These are phyloP conservation scores for Zosterops pallidus DNA, from an alignment of 2,113 vertebrate genomes.

Conservation along the genomic window DNA sequence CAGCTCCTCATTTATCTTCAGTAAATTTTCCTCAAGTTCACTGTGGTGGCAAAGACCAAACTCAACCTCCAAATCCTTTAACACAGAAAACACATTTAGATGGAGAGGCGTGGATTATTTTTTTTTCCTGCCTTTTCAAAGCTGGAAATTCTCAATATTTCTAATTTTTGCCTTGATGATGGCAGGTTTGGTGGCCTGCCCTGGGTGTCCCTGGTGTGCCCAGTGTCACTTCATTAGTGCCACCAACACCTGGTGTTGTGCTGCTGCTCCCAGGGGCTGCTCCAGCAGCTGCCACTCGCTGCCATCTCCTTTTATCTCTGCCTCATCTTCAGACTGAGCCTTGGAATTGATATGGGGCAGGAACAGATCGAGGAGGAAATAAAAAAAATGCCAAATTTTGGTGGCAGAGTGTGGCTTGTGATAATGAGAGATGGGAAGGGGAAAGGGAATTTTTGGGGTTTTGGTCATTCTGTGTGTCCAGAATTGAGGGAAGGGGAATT, in stretches of 20 bases:
- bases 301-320: constrained; percentile 57
- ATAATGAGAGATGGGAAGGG: neutral
- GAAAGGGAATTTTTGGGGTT: neutral
- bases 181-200: constrained; percentile 35
- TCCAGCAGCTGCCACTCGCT: constrained; percentile 81
- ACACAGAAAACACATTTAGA: neutral
- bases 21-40: constrained; percentile 66
- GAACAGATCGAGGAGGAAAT: neutral
- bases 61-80: neutral
- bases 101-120: rapidly evolving
- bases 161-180: neutral
- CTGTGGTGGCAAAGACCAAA: constrained; percentile 44
- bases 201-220: constrained; percentile 53
- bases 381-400: neutral
- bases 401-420: neutral
- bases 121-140: neutral
- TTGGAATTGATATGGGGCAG: constrained; percentile 50
- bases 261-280: constrained; percentile 71
- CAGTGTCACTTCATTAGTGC: constrained; percentile 75
- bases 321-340: constrained; percentile 54
- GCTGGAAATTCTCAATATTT: neutral
- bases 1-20: constrained; percentile 74
- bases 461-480: neutral
- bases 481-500: neutral
- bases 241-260: constrained; percentile 81